Base-by-base conservation (phyloP, 2,113 vertebrate genomes). In the Daphoenositta chrysoptera region DNA sequence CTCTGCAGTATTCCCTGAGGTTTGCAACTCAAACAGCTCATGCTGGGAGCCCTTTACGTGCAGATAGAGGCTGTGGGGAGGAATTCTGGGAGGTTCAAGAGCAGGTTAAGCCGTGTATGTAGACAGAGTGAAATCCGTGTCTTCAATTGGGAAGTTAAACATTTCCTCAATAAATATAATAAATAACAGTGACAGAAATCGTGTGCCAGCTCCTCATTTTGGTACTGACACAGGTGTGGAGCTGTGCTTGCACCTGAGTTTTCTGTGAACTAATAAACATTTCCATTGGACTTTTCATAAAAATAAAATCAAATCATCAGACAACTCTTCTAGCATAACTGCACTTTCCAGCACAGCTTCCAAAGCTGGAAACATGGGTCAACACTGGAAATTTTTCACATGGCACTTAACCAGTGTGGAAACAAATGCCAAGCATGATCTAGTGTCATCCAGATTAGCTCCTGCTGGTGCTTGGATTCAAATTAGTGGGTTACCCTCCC, bases 371-470 rank as follows among this genome's bases (percentile, higher is more conserved):
- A 94, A 89, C 93, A 28, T 72, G 83, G 96, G 86, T 95, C 95
- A 96, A 78, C 77, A 48, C 72, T 91, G 94, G 89, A 96, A 95
- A 91, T 84, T 84, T 93, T 97, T 96, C 96, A 91, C 83, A 69
- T 96, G 96, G 95, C 95, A 95, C 72, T 65, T 91, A 40, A 93
- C 94, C 93, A 95, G 78, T 20, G 63, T 73, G 71, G 75, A 88
- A 96, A 96, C 79, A 92, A 96, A 93, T 77, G 92, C 93, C 92
- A 95, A 93, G 71, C 93, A 77, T 93, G 94, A 96, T 94, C 93
- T 89, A 66, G 78, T 94, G 89, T 96, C 95, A 95, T 96, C 90
- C 90, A 96, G 94, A 94, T 92, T 86, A 95, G 87, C 92, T 94
- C 94, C 94, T 11, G 47, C 90, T 96, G 95, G 94, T 93, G 92